Base-by-base conservation (phyloP, 1,140 invertebrate species). In the Parasteatoda tepidariorum region DNA sequence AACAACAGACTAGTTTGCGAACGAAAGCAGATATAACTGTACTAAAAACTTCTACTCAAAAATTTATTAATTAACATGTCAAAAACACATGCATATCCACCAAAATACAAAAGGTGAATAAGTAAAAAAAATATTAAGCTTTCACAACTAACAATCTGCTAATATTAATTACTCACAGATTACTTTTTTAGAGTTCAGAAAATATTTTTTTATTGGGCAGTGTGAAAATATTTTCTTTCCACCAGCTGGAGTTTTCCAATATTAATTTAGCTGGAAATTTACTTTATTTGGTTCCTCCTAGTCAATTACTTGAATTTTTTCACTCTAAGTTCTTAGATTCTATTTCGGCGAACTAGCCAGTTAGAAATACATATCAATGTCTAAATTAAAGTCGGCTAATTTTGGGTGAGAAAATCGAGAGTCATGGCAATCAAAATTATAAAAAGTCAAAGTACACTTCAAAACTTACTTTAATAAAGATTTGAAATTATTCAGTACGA, bases 151-250 rank as follows among this genome's bases (percentile, higher is more conserved):
- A 64, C 38, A 76, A 64, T 76, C 59, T 41, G 74, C 74, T 76
- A 76, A 76, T 76, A 76, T 76, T 76, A 76, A 76, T 76, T 76
- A 76, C 74, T 64, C 61, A 31, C 34, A 76, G 59, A 76, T 76
- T 48, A 76, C 24, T 64, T 76, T 76, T 76, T 76, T 64, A 59
- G 54, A 31, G 38, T 54, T 64, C 7, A 31, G 57, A 41, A 75
- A 76, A 26, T 38, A 33, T 24, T 74, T 74, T 74, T 74, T 74
- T 55, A 11, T 30, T 26, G n/a, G 33, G 15, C 22, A 13, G 30
- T 38, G 55, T 13, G 57, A 74, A 74, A 74, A 38, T 74, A 74
- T 33, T 74, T 74, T 61, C 71, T 61, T 74, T 38, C 13, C 18
- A 13, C 31, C 33, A 61, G 31, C 33, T 74, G 71, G 24, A 61